phyloP scores from a whole-genome alignment of 1,140 invertebrate genomes.

The Aphelinus atriplicis region DNA sequence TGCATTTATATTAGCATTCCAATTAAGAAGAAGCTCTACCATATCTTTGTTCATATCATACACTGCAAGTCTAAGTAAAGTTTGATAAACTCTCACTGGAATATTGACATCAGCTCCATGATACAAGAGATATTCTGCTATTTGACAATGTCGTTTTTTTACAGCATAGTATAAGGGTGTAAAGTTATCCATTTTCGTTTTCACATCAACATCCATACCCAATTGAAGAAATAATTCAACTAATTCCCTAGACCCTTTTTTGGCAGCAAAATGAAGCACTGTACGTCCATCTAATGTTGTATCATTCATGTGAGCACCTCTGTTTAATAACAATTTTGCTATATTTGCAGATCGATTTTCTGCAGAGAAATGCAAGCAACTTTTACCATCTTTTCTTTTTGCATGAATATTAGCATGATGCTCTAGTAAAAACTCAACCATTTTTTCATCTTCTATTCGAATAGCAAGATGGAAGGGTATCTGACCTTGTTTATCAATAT shows the following conservation, averaged over 20 bases:
- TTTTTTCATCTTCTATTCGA: conserved; percentile 25
- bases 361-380: conserved; percentile 35
- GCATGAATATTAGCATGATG: conserved; percentile 22
- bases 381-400: conserved; percentile 31
- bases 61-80: conserved; percentile 29
- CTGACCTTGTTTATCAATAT: conserved; percentile 25
- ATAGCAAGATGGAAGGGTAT: conserved; percentile 31
- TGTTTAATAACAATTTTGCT: conserved; percentile 24
- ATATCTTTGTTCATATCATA: conserved; percentile 37
- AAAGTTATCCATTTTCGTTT: conserved; percentile 22
- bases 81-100: conserved; percentile 30
- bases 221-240: conserved; percentile 33
- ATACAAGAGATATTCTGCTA: conserved; percentile 31
- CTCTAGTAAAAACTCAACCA: conserved; percentile 32
- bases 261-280: conserved; percentile 31
- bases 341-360: conserved; percentile 23
- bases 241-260: conserved; percentile 28
- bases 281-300: conserved; percentile 12
- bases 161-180: conserved; percentile 28
- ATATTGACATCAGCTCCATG: conserved; percentile 30
- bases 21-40: conserved; percentile 33
- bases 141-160: conserved; percentile 26
- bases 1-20: conserved; percentile 27
- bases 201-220: conserved; percentile 30
- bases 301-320: conserved; percentile 29